Base-by-base conservation (phyloP, 2,888 invertebrate genomes). In the Chouioia cunea region DNA sequence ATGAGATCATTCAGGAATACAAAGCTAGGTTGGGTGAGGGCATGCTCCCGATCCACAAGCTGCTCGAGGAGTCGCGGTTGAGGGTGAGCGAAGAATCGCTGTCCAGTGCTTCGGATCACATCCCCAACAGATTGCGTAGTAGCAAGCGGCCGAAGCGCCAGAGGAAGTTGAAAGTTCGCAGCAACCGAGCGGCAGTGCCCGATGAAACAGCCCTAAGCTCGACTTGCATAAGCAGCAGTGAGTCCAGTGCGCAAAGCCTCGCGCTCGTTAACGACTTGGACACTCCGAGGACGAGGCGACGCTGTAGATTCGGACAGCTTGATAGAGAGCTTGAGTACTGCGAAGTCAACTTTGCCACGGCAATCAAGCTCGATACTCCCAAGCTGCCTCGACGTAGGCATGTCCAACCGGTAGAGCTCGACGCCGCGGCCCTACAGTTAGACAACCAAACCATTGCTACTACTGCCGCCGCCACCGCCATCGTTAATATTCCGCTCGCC, bases 11-110 rank as follows among this genome's bases (percentile, higher is more conserved):
- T 22, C 76, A 73, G 56, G 83, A 83, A 62, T 79, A 81, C 65
- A 79, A 79, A 62, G 77, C 80, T 2, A 77, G 79, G 57, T 60
- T 83, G 20, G 77, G 74, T 60, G 82, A 83, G 57, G 80, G 82
- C 8, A 73, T 82, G 72, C 68, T 83, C 36, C 83, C 83, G 27
- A 81, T 83, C 64, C 82, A 82, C 62, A 78, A 79, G 46, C 77
- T 82, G 22, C 75, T 81, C 50, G 81, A 83, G 60, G 83, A 83
- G 27, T 83, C 84, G 6, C 77, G 81, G 52, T 73, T 81, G 0
- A 75, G 82, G 27, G 79, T 83, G 0, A 67, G 72, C 62, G 68
- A 68, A 20, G 68, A 72, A 8, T 64, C 67, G 3, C 56, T 67
- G 46, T 50, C 65, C 16, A 57, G 64, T 15, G 27, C 27, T 0